phyloP scores from a whole-genome alignment of 1,140 invertebrate genomes.

The Drosophila rhopaloa region DNA sequence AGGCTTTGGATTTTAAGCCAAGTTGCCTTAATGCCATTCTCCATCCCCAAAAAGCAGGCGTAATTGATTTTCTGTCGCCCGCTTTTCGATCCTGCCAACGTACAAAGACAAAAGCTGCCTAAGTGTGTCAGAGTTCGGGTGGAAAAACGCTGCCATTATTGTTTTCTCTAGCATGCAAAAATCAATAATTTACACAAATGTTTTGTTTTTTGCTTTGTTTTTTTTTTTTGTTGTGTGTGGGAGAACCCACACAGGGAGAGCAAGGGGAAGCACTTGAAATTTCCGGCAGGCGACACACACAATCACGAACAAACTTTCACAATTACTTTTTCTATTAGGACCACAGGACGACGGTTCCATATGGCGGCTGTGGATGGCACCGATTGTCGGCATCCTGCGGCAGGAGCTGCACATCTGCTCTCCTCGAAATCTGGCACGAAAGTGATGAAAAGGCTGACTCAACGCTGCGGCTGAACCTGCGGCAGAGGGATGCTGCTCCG shows the following conservation, averaged over 20 bases:
- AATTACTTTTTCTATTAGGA: slow-evolving; percentile 64
- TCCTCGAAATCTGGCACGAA: slow-evolving; percentile 65
- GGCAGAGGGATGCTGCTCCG: slow-evolving; percentile 66
- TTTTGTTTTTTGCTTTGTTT: slow-evolving; percentile 42
- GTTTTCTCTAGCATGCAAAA: slow-evolving; percentile 58
- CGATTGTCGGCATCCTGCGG: slow-evolving; percentile 43
- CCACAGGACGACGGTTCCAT: slow-evolving; percentile 53
- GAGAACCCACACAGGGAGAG: neutral
- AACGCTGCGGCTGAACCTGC: slow-evolving; percentile 32
- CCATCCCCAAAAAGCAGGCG: slow-evolving; percentile 28
- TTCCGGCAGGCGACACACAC: slow-evolving; percentile 54
- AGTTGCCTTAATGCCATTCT: slow-evolving; percentile 65
- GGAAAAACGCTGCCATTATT: slow-evolving; percentile 19
- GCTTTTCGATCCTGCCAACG: slow-evolving; percentile 26
- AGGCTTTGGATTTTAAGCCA: slow-evolving; percentile 69
- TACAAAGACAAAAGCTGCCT: slow-evolving; percentile 6
- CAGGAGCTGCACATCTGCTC: slow-evolving; percentile 55
- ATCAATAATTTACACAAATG: slow-evolving; percentile 79
- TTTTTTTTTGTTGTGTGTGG: neutral
- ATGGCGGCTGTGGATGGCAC: slow-evolving; percentile 46
- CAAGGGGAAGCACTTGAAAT: slow-evolving; percentile 75
- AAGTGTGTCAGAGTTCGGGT: slow-evolving; percentile 63
- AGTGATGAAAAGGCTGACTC: slow-evolving; percentile 62
- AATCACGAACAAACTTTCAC: slow-evolving; percentile 27
- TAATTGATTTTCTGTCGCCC: slow-evolving; percentile 75